A percentile compares a stretch with the other conserved stretches of the same genome.
Conservation (phyloP, 1,140 invertebrate genomes). For the Drosophila biarmipes region DNA sequence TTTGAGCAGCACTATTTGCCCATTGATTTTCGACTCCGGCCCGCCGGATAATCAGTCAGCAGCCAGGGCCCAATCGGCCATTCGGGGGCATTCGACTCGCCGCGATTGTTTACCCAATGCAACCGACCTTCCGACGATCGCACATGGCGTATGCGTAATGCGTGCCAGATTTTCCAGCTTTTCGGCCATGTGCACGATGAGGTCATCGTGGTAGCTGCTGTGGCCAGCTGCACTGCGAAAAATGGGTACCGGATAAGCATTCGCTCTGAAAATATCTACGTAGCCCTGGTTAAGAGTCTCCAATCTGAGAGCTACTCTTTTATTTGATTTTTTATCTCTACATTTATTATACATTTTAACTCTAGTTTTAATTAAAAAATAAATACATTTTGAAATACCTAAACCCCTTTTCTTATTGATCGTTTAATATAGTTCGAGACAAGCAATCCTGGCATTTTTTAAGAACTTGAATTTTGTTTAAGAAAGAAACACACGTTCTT, state of each 20-base stretch:
- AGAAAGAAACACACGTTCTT: too few relatives aligned
- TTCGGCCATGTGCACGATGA: constrained; percentile 29
- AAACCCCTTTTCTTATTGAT: too few relatives aligned
- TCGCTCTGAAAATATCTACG: not conserved
- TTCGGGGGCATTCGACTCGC: constrained; percentile 9
- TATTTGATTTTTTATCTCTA: too few relatives aligned
- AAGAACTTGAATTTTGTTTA: too few relatives aligned
- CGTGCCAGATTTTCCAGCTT: constrained; percentile 24
- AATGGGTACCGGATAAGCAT: not conserved
- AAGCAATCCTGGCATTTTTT: too few relatives aligned
- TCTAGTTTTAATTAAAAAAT: too few relatives aligned
- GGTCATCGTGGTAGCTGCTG: constrained; percentile 17
- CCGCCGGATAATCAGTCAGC: constrained; percentile 32
- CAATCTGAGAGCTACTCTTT: too few relatives aligned
- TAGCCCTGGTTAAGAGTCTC: too few relatives aligned
- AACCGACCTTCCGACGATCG: constrained; percentile 40
- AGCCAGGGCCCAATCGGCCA: constrained; percentile 39
- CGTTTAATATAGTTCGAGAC: too few relatives aligned
- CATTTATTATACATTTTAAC: too few relatives aligned
- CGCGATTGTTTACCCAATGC: constrained; percentile 58
- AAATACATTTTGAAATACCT: too few relatives aligned
- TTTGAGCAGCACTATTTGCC: constrained; percentile 9
- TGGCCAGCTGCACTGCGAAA: not conserved
- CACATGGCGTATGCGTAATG: constrained; percentile 76
- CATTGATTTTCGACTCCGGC: constrained; percentile 3